phyloP scores from a whole-genome alignment of 2,888 invertebrate species.

The Oscheius onirici region DNA sequence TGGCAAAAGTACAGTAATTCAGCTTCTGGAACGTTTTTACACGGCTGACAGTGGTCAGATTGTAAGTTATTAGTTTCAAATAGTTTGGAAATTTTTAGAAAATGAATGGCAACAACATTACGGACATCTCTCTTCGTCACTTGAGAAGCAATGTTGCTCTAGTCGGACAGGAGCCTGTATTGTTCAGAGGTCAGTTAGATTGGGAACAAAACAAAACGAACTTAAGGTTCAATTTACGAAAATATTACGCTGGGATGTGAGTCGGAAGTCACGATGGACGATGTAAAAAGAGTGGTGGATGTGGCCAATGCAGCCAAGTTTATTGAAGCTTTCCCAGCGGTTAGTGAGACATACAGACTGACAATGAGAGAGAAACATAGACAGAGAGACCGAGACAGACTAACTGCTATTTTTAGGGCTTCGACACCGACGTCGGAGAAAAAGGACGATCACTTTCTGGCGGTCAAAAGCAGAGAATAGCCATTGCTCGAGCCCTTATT shows the following conservation, averaged over 20 bases:
- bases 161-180: slow-evolving; percentile 60
- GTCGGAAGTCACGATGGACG: slow-evolving; percentile 35
- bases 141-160: slow-evolving; percentile 56
- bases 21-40: slow-evolving; percentile 72
- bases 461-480: slow-evolving; percentile 55
- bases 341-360: background rate
- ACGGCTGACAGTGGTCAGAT: slow-evolving; percentile 69
- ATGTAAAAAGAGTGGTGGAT: slow-evolving; percentile 46
- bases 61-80: slow-evolving; percentile 36
- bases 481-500: slow-evolving; percentile 55
- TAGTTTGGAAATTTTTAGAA: slow-evolving; percentile 34
- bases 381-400: background rate
- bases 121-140: slow-evolving; percentile 40
- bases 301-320: slow-evolving; percentile 53
- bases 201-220: background rate
- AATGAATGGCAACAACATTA: slow-evolving; percentile 46
- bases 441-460: slow-evolving; percentile 47
- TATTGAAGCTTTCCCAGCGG: slow-evolving; percentile 50
- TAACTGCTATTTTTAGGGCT: slow-evolving; percentile 34
- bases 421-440: slow-evolving; percentile 41
- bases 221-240: slow-evolving; percentile 46
- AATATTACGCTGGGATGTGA: slow-evolving; percentile 48
- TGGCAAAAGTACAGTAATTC: slow-evolving; percentile 73
- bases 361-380: background rate
- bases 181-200: slow-evolving; percentile 41